Conservation (phyloP, 2,113 vertebrate genomes). For the Pleuronectes platessa region DNA sequence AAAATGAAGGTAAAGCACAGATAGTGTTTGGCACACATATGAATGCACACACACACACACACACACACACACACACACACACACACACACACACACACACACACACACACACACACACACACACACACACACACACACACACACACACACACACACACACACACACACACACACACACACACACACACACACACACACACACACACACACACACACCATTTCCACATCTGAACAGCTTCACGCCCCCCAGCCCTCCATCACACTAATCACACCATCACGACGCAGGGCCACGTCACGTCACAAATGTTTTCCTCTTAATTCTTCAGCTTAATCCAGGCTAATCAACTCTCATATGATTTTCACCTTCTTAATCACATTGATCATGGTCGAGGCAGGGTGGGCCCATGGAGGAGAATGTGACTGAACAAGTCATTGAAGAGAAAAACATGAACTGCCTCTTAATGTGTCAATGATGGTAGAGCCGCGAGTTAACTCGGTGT, state of each 20-base stretch:
- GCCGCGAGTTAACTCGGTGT: conserved; percentile 18
- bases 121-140: not conserved
- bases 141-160: not conserved
- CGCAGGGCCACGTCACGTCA: conserved; percentile 61
- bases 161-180: conserved; percentile 1
- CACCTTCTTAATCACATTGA: conserved; percentile 73
- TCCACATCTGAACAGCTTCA: conserved; percentile 25
- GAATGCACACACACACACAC: conserved; percentile 2
- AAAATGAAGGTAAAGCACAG: conserved; percentile 19
- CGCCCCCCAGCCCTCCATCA: conserved; percentile 18
- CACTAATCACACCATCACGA: conserved; percentile 66
- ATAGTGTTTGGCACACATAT: not conserved
- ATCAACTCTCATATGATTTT: conserved; percentile 72
- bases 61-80: conserved; percentile 1
- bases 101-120: not conserved
- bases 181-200: conserved; percentile 1
- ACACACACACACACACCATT: not conserved
- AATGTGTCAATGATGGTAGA: conserved; percentile 62
- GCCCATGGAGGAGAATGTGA: conserved; percentile 60
- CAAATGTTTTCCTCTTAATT: conserved; percentile 48
- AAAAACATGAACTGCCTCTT: conserved; percentile 66
- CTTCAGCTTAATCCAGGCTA: conserved; percentile 73
- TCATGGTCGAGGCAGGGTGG: conserved; percentile 62
- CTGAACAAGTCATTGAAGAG: conserved; percentile 64
- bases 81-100: not conserved